These are phyloP conservation scores for Xanthorhoe spadicearia DNA, from an alignment of 2,888 invertebrate species.

Conservation along the genomic window DNA sequence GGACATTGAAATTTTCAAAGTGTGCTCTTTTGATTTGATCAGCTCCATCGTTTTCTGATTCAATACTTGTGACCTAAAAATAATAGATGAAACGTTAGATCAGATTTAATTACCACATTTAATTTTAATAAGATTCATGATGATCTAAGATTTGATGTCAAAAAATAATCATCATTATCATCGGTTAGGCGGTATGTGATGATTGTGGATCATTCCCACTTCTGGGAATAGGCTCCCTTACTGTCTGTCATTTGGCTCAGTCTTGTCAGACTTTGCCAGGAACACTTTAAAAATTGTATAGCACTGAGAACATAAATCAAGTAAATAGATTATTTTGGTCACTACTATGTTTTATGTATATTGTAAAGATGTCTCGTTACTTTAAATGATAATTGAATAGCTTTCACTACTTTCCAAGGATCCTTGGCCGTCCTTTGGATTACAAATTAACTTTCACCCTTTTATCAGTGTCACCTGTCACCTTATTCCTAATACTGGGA, in stretches of 20 bases:
- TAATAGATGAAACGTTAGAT: not conserved
- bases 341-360: not conserved
- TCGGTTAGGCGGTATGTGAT: too few species aligned
- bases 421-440: slow-evolving; percentile 39
- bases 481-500: slow-evolving; percentile 14
- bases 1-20: slow-evolving; percentile 60
- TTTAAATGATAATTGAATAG: slow-evolving; percentile 24
- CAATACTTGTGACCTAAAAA: slow-evolving; percentile 24
- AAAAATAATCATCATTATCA: too few species aligned
- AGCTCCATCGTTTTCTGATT: not conserved
- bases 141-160: not conserved
- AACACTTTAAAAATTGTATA: too few species aligned
- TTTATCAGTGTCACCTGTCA: slow-evolving; percentile 1
- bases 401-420: slow-evolving; percentile 36
- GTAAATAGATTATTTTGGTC: not conserved
- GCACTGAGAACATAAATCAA: too few species aligned
- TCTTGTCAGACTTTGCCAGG: too few species aligned
- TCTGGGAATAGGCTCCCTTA: too few species aligned
- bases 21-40: slow-evolving; percentile 34
- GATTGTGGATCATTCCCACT: too few species aligned
- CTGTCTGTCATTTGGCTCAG: too few species aligned
- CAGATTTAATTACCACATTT: too few species aligned
- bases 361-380: not conserved
- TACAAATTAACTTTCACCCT: slow-evolving; percentile 42
- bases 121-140: too few species aligned